Conservation (phyloP, 2,113 vertebrate species). For the Laticauda colubrina region DNA sequence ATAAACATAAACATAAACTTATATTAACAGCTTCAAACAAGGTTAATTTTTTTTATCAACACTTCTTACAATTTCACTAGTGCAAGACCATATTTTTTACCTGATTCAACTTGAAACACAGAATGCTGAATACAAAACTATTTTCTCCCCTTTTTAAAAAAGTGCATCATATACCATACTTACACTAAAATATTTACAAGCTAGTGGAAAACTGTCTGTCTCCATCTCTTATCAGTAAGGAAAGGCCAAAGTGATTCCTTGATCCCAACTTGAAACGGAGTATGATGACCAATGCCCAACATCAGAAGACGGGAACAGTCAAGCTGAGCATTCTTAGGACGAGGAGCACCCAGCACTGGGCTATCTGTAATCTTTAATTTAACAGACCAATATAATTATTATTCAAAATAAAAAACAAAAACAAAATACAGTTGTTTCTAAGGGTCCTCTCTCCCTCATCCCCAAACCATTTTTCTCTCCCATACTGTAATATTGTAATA, state of each 20-base stretch:
- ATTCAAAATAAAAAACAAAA: not conserved
- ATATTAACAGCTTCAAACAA: constrained; percentile 47
- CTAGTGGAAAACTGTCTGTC: constrained; percentile 92
- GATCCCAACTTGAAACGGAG: constrained; percentile 82
- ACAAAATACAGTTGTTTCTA: not conserved
- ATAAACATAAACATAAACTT: constrained; percentile 47
- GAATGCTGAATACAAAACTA: constrained; percentile 79
- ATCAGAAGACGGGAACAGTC: constrained; percentile 88
- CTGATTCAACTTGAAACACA: constrained; percentile 64
- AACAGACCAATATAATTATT: not conserved
- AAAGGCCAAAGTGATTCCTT: constrained; percentile 93
- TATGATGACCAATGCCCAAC: constrained; percentile 84
- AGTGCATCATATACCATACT: constrained; percentile 70
- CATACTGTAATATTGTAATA: not conserved
- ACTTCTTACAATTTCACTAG: constrained; percentile 62
- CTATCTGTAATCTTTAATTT: constrained; percentile 83
- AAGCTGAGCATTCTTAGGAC: constrained; percentile 85
- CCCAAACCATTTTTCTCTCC: not conserved
- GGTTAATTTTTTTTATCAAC: constrained; percentile 43
- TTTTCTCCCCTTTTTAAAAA: constrained; percentile 70
- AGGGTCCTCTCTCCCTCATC: not conserved
- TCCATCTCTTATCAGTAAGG: constrained; percentile 91
- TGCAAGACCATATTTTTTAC: constrained; percentile 72
- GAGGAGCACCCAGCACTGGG: constrained; percentile 77
- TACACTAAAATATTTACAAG: constrained; percentile 63